These are phyloP conservation scores for Salminus brasiliensis DNA, from an alignment of 2,113 vertebrate genomes.

Conservation along the genomic window DNA sequence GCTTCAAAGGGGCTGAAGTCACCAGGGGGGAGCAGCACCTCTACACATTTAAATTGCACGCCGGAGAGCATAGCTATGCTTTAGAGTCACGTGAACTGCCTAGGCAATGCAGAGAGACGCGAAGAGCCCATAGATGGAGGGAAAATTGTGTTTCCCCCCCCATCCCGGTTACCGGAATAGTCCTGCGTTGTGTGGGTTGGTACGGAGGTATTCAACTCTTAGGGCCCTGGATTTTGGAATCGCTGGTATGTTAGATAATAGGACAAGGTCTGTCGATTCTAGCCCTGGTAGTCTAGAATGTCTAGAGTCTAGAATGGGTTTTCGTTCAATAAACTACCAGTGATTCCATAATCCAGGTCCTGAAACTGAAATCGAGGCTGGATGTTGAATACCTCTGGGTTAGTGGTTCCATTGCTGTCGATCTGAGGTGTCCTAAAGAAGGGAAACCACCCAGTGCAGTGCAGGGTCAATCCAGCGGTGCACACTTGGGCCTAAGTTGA, in stretches of 20 bases:
- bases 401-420: not conserved
- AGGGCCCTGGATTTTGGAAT: not conserved
- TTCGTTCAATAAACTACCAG: not conserved
- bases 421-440: too few species aligned
- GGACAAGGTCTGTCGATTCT: not conserved
- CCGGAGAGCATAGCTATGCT: constrained; percentile 90
- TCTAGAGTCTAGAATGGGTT: too few species aligned
- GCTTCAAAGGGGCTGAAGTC: constrained; percentile 83
- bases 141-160: not conserved
- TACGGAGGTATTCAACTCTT: not conserved
- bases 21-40: constrained; percentile 85
- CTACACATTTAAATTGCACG: constrained; percentile 89
- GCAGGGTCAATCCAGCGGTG: too few species aligned
- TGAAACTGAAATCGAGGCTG: not conserved
- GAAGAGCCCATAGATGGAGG: not conserved
- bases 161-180: not conserved
- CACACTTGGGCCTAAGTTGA: not conserved
- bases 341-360: not conserved
- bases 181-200: constrained; percentile 1
- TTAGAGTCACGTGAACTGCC: constrained; percentile 59
- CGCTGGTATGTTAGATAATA: not conserved
- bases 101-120: not conserved
- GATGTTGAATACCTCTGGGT: not conserved
- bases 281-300: not conserved
- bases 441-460: not conserved